Evolutionary conservation across 2,888 invertebrate species (phyloP), one percentile per base, ranked within the genome.

Genomic region (Agrochola lychnidis): DNA sequence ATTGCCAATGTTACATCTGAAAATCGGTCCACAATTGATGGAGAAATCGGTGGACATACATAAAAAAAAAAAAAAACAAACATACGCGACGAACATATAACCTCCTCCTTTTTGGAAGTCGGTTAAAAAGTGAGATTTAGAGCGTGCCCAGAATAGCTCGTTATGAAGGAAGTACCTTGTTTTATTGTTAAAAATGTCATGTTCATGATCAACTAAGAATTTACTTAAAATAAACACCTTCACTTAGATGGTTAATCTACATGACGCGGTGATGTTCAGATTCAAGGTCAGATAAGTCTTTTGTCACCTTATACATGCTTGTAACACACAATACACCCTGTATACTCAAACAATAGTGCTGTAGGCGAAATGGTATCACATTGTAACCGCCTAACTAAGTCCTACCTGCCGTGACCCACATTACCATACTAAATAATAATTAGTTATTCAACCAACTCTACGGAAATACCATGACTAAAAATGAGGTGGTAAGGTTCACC

Each of bases 361-460:
- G 6, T 67, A 74, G 19, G 48, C 59, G 16, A 68, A 87, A 83
- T 70, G 30, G 48, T 76, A 83, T 81, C 70, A 74, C 73, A 76
- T 66, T 78, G 67, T 66, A 73, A 40, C 71, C 51, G 64, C 57
- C 66, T 70, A 73, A 77, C 77, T 71, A 73, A 79, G 68, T 78
- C 45, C 40, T 72, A 57, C 48, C 78, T 86, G 73, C 70, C 81
- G 79, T 85, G 83, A 82, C 83, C 74, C 57, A 74, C 36, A 85
- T 88, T 85, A 83, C 74, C 79, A 76, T 79, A 76, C 74, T 75
- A 87, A 36, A 87, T 84, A 83, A 75, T 76, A 86, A 86, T 86
- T 83, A 76, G 76, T 76, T 76, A 79, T 81, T 82, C 73, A 64
- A 70, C 73, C 63, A 76, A 82, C 75, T 78, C 59, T 57, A 80